Percentiles rank a stretch among this genome's conserved stretches.
phyloP scores from a whole-genome alignment of 2,113 vertebrate species.

The Columba livia region DNA sequence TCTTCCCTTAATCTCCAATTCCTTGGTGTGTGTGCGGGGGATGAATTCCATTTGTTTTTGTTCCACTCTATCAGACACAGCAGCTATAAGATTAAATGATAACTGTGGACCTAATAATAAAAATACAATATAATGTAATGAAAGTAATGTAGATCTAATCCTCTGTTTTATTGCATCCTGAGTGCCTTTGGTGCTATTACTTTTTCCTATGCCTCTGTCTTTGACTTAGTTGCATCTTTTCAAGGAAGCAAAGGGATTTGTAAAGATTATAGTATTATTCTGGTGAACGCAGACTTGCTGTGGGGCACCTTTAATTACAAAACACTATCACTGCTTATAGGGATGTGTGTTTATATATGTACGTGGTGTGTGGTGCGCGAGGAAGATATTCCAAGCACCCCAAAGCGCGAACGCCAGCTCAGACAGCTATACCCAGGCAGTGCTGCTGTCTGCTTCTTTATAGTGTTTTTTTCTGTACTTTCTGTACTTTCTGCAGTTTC shows the following conservation, averaged over 20 bases:
- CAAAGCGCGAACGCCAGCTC: background rate
- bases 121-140: slow-evolving; percentile 74
- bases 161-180: slow-evolving; percentile 76
- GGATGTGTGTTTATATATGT: background rate
- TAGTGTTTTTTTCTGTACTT: background rate
- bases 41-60: slow-evolving; percentile 74
- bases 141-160: slow-evolving; percentile 76
- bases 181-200: slow-evolving; percentile 74
- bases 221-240: slow-evolving; percentile 78
- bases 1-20: slow-evolving; percentile 73
- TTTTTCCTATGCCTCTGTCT: slow-evolving; percentile 66
- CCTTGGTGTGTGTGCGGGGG: slow-evolving; percentile 25
- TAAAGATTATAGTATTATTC: slow-evolving; percentile 82
- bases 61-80: slow-evolving; percentile 75
- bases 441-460: background rate
- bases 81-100: slow-evolving; percentile 75
- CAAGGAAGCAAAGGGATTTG: slow-evolving; percentile 80
- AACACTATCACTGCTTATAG: slow-evolving; percentile 75
- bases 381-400: slow-evolving; percentile 32
- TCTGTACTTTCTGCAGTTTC: background rate
- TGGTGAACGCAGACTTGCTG: slow-evolving; percentile 74
- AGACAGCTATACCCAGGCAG: background rate
- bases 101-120: slow-evolving; percentile 75
- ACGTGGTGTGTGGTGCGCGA: background rate
- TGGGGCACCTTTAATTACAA: slow-evolving; percentile 86